Conservation (phyloP, 2,797 vertebrate species). For the Cryptoblepharus egeriae region DNA sequence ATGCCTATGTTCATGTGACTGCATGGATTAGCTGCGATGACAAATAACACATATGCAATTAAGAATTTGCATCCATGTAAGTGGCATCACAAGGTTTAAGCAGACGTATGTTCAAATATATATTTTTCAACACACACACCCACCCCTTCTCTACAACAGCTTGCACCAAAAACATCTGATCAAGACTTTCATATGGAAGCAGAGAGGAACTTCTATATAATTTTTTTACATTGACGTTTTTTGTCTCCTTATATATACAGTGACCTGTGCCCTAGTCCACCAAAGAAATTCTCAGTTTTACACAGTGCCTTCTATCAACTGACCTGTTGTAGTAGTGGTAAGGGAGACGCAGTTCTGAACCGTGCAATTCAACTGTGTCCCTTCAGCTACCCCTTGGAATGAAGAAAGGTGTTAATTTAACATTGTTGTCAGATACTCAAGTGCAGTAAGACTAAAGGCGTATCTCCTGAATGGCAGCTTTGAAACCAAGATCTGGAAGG, state of each 20-base stretch:
- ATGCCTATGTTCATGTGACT: background rate
- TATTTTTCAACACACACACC: background rate
- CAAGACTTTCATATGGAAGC: background rate
- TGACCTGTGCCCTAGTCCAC: background rate
- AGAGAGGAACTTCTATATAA: background rate
- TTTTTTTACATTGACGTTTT: background rate
- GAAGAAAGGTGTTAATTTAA: slow-evolving; percentile 8
- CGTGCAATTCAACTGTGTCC: background rate
- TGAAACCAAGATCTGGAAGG: background rate
- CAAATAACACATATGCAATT: background rate
- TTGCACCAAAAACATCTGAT: background rate
- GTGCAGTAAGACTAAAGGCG: background rate
- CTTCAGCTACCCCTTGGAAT: background rate
- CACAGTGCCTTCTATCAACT: background rate
- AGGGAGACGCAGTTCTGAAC: background rate
- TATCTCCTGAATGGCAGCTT: slow-evolving; percentile 11
- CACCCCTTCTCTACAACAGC: background rate
- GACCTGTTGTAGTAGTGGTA: background rate
- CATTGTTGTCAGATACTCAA: background rate
- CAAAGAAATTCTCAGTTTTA: background rate
- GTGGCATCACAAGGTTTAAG: background rate
- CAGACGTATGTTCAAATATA: background rate
- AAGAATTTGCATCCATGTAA: background rate
- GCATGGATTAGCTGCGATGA: background rate
- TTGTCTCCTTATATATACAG: background rate